Percentiles rank a stretch among this genome's conserved stretches.
Conservation (phyloP, 1,140 invertebrate genomes). For the Neuroterus valhalla region DNA sequence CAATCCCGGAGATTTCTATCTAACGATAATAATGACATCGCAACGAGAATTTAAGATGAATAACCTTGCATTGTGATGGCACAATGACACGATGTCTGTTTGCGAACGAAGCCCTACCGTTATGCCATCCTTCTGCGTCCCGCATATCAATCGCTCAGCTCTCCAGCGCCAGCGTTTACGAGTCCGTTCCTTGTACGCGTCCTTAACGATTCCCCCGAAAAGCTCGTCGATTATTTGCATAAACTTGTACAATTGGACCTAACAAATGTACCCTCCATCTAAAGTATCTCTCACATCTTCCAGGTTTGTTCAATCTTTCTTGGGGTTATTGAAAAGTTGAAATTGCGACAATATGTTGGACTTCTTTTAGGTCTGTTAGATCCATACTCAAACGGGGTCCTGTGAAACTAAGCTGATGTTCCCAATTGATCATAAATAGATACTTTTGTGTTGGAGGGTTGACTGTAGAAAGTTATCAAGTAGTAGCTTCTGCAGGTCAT, state of each 20-base stretch:
- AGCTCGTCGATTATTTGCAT: constrained; percentile 28
- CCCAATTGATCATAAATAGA: too few species aligned
- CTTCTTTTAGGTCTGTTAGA: too few species aligned
- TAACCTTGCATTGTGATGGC: constrained; percentile 74
- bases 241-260: constrained; percentile 14
- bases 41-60: constrained; percentile 73
- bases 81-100: constrained; percentile 71
- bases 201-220: constrained; percentile 24
- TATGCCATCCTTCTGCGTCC: constrained; percentile 67
- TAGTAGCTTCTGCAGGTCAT: too few species aligned
- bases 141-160: constrained; percentile 67
- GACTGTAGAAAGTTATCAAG: too few species aligned
- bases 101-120: constrained; percentile 70
- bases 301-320: neutral
- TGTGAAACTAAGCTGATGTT: too few species aligned
- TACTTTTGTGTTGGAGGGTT: too few species aligned
- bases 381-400: too few species aligned
- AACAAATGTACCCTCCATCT: constrained; percentile 23
- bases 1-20: constrained; percentile 70
- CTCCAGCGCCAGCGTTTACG: constrained; percentile 42
- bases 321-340: too few species aligned
- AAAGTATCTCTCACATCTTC: neutral
- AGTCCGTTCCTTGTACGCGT: constrained; percentile 32
- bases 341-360: too few species aligned
- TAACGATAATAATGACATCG: constrained; percentile 72